Percentiles rank a stretch among this genome's conserved stretches.
These are phyloP conservation scores for Crotalus viridis DNA, from an alignment of 2,113 vertebrate species.

Conservation along the genomic window DNA sequence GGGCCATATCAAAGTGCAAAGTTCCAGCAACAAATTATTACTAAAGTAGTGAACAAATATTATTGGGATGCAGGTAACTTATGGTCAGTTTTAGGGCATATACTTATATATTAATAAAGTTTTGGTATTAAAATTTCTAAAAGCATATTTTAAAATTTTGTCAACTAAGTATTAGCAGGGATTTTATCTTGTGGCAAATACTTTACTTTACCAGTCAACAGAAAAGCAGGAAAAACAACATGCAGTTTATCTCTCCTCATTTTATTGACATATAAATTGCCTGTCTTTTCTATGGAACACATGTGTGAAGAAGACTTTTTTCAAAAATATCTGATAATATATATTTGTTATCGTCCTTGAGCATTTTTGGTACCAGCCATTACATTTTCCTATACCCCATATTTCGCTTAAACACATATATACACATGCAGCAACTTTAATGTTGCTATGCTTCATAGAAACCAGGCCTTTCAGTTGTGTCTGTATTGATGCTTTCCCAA, in stretches of 20 bases:
- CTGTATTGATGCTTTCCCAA: neutral
- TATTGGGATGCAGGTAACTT: constrained; percentile 32
- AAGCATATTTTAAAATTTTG: neutral
- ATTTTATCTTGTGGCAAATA: neutral
- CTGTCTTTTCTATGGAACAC: neutral
- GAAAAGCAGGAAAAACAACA: neutral
- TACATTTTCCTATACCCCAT: neutral
- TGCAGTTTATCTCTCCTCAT: neutral
- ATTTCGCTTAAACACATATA: neutral
- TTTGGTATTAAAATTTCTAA: neutral
- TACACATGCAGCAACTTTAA: neutral
- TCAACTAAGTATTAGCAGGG: neutral
- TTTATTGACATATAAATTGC: neutral
- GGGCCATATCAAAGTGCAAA: too few species aligned
- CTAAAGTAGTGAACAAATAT: constrained; percentile 20
- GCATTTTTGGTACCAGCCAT: neutral
- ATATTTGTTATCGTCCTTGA: neutral
- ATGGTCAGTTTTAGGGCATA: constrained; percentile 31
- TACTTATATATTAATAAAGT: constrained; percentile 14
- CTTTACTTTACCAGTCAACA: neutral
- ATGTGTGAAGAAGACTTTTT: neutral
- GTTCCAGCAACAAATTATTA: too few species aligned
- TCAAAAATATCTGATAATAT: neutral
- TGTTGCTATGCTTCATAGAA: neutral
- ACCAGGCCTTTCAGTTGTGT: neutral